Base-by-base conservation (phyloP, 2,797 vertebrate species). In the Aldrovandia affinis region DNA sequence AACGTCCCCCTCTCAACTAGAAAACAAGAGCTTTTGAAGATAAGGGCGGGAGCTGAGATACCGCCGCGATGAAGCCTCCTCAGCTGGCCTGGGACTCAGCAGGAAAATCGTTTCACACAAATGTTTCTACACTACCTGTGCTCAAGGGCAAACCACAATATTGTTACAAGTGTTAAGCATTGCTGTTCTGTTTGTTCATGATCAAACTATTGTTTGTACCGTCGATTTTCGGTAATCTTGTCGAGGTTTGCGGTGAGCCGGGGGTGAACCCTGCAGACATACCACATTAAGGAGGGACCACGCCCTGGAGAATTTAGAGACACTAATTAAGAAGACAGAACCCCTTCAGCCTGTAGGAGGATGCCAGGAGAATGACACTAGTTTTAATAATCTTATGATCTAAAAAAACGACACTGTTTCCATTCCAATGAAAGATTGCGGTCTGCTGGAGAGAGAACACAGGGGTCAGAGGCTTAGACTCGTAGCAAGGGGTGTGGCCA, bases 391-490 rank as follows among this genome's bases (percentile, higher is more conserved):
- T 39, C 36, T 39, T 47, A 25, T 25, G 18, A 44, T 47, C 39
- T 77, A 83, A 89, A 91, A 83, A 83, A 83, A 39, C 68, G 20
- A 73, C 9, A 75, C n/a, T 47, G 87, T 80, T 87, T 88, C 89
- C 83, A 90, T 85, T 89, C 90, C 83, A 86, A 87, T 90, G 63
- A 83, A 63, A 78, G 47, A 55, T 81, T 75, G 52, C n/a, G 8
- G 10, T 25, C 5, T 61, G 12, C 1, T 50, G 6, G 79, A 75
- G 77, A 33, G 65, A 84, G 25, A 79, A 57, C 6, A 28, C 15
- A 54, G 70, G 75, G 68, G 73, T 78, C 57, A 83, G 73, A 42
- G 84, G 73, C 54, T 33, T 73, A 81, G 61, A 52, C 1, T n/a
- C 25, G 73, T 12, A 6, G 47, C 12, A 12, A 50, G 55, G 55